Conservation (phyloP, 2,888 invertebrate species). For the Hypsopygia costalis region DNA sequence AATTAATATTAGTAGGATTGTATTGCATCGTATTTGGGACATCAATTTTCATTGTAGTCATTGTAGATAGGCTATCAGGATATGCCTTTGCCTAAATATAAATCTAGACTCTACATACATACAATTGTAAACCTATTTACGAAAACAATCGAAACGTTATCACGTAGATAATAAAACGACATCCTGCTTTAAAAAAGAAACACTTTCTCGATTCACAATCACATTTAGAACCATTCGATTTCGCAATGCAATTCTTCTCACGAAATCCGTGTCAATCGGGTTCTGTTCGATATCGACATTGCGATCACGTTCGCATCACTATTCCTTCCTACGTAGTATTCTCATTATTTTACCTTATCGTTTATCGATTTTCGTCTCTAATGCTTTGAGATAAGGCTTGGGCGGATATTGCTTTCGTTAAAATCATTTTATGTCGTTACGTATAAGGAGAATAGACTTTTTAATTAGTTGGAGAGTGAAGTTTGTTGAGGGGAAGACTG, state of each 20-base stretch:
- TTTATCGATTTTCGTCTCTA: constrained; percentile 20
- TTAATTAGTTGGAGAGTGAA: constrained; percentile 15
- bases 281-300: constrained; percentile 25
- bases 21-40: too few relatives aligned
- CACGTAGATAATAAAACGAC: constrained; percentile 4
- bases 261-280: constrained; percentile 19
- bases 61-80: too few relatives aligned
- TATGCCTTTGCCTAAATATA: too few relatives aligned
- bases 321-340: constrained; percentile 28
- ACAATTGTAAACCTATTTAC: too few relatives aligned
- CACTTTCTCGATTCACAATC: constrained; percentile 6
- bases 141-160: background rate
- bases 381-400: constrained; percentile 12
- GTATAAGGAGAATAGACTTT: constrained; percentile 10
- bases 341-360: constrained; percentile 6
- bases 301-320: constrained; percentile 48
- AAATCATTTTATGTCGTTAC: background rate
- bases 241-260: constrained; percentile 22
- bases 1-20: too few relatives aligned
- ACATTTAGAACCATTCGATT: constrained; percentile 1
- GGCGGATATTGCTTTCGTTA: too few relatives aligned
- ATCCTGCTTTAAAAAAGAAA: constrained; percentile 7
- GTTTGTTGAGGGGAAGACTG: constrained; percentile 5
- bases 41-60: too few relatives aligned
- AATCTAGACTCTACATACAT: too few relatives aligned